phyloP scores from a whole-genome alignment of 1,140 invertebrate genomes.

The Calosoma granatense region DNA sequence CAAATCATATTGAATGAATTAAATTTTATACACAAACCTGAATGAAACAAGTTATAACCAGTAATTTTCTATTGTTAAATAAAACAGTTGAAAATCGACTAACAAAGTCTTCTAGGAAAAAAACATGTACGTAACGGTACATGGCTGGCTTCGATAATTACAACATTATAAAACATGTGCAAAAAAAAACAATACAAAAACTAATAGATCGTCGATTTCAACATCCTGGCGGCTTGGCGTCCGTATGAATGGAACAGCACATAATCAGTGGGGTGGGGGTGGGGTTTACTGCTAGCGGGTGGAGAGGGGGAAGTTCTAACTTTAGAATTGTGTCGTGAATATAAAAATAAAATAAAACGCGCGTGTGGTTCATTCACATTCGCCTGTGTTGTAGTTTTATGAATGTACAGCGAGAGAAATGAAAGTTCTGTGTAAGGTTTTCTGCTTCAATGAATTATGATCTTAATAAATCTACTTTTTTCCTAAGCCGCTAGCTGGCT shows the following conservation, averaged over 20 bases:
- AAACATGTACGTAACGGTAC: neutral
- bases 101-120: neutral
- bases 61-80: too few relatives aligned
- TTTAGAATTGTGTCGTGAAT: slow-evolving; percentile 2
- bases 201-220: neutral
- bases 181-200: neutral
- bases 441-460: neutral
- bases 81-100: too few relatives aligned
- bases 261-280: neutral
- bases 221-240: neutral
- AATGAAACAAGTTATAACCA: too few relatives aligned
- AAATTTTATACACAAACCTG: too few relatives aligned
- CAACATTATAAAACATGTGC: neutral
- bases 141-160: neutral
- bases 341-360: neutral
- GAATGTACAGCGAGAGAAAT: neutral
- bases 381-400: neutral
- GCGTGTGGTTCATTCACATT: slow-evolving; percentile 7
- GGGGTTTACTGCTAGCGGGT: neutral
- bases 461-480: neutral
- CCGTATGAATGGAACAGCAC: neutral
- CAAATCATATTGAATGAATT: too few relatives aligned
- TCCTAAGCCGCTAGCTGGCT: neutral
- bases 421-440: neutral
- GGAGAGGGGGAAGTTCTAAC: neutral